Conservation (phyloP, 2,888 invertebrate genomes). For the Perizoma flavofasciatum region DNA sequence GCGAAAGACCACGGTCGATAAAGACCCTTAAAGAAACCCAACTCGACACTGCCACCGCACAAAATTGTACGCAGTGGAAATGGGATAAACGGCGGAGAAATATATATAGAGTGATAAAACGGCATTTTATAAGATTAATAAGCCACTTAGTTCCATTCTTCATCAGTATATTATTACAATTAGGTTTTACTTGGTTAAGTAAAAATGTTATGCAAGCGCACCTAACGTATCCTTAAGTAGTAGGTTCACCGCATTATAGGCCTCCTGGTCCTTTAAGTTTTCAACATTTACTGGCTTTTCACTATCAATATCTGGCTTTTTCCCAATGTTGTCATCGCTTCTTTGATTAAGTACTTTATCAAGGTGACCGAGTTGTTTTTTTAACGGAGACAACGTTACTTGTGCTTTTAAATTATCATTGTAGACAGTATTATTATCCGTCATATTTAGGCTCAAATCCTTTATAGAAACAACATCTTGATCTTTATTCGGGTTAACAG, state of each 20-base stretch:
- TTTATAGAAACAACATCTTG: neutral
- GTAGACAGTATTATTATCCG: neutral
- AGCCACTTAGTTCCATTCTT: neutral
- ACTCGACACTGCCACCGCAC: too few relatives aligned
- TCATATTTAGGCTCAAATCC: neutral
- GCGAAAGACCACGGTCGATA: too few relatives aligned
- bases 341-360: neutral
- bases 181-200: neutral
- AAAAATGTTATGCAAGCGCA: neutral
- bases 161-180: neutral
- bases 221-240: conserved; percentile 10
- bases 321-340: too few relatives aligned
- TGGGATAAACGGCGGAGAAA: neutral
- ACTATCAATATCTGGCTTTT: neutral
- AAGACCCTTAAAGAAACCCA: too few relatives aligned
- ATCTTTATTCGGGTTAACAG: neutral
- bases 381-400: neutral
- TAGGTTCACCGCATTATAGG: conserved; percentile 7
- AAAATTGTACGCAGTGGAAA: neutral
- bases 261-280: neutral
- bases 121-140: neutral
- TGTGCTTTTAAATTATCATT: neutral
- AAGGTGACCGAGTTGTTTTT: neutral
- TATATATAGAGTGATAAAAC: neutral
- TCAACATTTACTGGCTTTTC: neutral